Percentiles rank a stretch among this genome's conserved stretches.
Evolutionary conservation across 2,113 vertebrate genomes (phyloP).

Genomic region (Phylloscopus trochilus): DNA sequence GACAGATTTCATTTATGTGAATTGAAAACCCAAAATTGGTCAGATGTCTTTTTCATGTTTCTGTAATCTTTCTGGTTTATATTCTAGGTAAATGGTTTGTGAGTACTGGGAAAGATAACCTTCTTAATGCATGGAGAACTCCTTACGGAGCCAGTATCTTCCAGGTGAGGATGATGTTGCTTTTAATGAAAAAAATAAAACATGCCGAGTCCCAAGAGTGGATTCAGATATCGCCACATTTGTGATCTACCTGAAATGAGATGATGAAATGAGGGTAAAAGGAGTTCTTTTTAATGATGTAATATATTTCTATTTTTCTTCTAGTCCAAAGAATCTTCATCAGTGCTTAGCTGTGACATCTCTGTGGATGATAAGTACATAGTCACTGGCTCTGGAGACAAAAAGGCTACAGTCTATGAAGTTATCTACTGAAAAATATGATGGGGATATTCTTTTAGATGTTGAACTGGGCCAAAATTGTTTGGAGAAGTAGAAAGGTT

Average conservation of each 20-base stretch:
- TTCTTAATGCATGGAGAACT: constrained; percentile 98
- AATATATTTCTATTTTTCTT: constrained; percentile 59
- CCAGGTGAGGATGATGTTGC: constrained; percentile 80
- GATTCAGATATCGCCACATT: neutral
- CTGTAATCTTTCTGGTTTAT: neutral
- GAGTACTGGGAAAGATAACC: constrained; percentile 94
- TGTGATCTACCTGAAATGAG: neutral
- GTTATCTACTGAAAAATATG: constrained; percentile 83
- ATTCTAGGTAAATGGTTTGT: constrained; percentile 84
- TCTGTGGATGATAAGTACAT: constrained; percentile 88
- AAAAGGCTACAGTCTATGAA: constrained; percentile 86
- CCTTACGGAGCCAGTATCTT: constrained; percentile 99
- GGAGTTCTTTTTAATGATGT: neutral
- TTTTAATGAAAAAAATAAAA: neutral
- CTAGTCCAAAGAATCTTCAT: constrained; percentile 85
- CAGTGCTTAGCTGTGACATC: constrained; percentile 87
- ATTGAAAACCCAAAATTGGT: neutral
- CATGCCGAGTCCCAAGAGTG: neutral
- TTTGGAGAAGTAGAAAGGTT: constrained; percentile 74
- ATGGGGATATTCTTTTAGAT: constrained; percentile 64
- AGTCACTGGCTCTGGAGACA: constrained; percentile 86
- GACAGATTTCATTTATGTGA: neutral
- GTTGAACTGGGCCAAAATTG: constrained; percentile 80
- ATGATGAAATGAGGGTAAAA: neutral
- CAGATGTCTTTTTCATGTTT: neutral